Evolutionary conservation across 2,888 invertebrate species (phyloP).

Genomic region (Leucophora obtusa): DNA sequence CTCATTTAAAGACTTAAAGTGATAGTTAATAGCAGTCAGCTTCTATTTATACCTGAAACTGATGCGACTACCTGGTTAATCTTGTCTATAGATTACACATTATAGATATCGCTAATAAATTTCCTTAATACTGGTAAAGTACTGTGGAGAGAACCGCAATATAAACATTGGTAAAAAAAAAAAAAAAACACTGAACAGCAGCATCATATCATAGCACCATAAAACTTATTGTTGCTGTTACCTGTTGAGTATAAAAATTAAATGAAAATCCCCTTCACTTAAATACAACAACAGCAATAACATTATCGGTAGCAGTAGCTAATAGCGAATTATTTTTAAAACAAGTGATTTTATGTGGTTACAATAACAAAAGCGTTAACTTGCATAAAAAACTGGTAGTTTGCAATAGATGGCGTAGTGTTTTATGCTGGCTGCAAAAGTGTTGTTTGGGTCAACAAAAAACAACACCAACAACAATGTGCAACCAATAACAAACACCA

Average conservation of each 20-base stretch:
- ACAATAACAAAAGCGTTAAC: conserved; percentile 25
- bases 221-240: conserved; percentile 6
- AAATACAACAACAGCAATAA: not conserved
- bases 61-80: conserved; percentile 50
- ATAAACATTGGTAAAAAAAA: not conserved
- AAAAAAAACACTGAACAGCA: not conserved
- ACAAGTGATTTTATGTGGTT: conserved; percentile 29
- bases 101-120: conserved; percentile 59
- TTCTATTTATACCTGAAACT: conserved; percentile 15
- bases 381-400: conserved; percentile 38
- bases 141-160: conserved; percentile 1
- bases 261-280: conserved; percentile 32
- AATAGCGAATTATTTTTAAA: conserved; percentile 34
- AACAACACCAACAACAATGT: not conserved
- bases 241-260: conserved; percentile 26
- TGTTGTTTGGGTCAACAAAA: not conserved
- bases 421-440: not conserved
- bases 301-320: not conserved
- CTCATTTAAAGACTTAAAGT: conserved; percentile 23
- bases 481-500: not conserved
- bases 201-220: not conserved
- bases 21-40: conserved; percentile 38
- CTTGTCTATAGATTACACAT: conserved; percentile 54
- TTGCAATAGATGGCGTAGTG: not conserved
- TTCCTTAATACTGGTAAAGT: conserved; percentile 44